phyloP scores from a whole-genome alignment of 92 coral and sea anemone genomes.

The Hydrozoanthus gracilis region DNA sequence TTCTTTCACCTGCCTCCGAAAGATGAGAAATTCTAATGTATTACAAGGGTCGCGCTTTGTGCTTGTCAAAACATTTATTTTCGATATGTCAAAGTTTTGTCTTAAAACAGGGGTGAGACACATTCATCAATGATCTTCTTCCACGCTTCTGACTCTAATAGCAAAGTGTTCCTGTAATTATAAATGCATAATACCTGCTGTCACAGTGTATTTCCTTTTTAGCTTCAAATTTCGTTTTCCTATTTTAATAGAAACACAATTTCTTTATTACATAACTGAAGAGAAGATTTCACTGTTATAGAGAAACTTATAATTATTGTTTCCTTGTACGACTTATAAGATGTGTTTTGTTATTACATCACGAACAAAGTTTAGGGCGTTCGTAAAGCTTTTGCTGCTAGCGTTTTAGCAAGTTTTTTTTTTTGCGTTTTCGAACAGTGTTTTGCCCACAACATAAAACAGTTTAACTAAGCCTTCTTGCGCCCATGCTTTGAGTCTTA shows the following conservation, averaged over 20 bases:
- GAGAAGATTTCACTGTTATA: conserved; percentile 4
- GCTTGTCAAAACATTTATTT: no score
- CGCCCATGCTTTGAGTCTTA: conserved; percentile 6
- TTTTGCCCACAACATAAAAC: background rate
- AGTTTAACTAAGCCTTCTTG: conserved; percentile 19
- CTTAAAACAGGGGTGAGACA: no score
- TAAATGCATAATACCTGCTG: background rate
- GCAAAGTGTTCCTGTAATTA: background rate
- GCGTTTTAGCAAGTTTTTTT: no score
- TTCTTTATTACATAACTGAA: background rate
- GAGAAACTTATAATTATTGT: background rate
- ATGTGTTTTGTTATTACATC: background rate
- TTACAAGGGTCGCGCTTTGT: no score
- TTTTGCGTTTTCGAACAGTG: no score
- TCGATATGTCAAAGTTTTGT: no score
- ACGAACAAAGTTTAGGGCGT: background rate
- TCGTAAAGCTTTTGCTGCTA: no score
- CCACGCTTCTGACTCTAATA: background rate
- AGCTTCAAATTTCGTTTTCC: background rate
- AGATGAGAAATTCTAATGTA: no score
- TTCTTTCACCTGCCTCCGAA: conserved; percentile 3
- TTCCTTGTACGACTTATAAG: background rate
- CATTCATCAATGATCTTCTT: no score
- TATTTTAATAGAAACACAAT: background rate
- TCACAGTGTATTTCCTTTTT: background rate